Evolutionary conservation across 2,797 vertebrate genomes (phyloP).

Genomic region (Semotilus atromaculatus): DNA sequence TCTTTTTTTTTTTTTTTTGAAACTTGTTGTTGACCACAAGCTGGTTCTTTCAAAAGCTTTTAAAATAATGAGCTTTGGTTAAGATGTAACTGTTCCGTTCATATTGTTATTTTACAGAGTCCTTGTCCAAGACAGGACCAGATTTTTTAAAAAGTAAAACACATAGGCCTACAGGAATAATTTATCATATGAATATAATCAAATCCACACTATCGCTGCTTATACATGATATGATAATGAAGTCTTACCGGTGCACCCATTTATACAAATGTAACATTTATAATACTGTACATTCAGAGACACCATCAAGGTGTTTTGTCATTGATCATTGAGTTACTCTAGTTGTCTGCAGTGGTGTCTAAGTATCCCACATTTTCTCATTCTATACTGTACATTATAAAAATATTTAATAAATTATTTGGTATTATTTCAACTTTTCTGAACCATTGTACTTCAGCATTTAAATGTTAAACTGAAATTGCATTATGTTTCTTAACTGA

Average conservation of each 20-base stretch:
- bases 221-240: neutral
- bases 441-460: neutral
- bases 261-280: conserved; percentile 10
- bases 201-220: neutral
- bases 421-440: neutral
- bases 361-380: conserved; percentile 6
- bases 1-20: neutral
- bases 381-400: neutral
- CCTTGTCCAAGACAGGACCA: neutral
- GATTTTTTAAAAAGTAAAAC: neutral
- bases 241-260: neutral
- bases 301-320: conserved; percentile 24
- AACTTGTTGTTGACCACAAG: conserved; percentile 34
- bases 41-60: conserved; percentile 21
- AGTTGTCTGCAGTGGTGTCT: neutral
- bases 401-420: neutral
- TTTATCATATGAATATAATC: neutral
- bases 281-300: conserved; percentile 43
- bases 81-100: neutral
- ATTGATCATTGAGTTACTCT: conserved; percentile 23
- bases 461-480: neutral
- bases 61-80: conserved; percentile 36
- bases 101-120: neutral
- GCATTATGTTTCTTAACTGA: neutral
- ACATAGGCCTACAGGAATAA: neutral